Evolutionary conservation across 2,113 vertebrate species (phyloP), one percentile per base, ranked within the genome.

Genomic region (Callipepla californica): DNA sequence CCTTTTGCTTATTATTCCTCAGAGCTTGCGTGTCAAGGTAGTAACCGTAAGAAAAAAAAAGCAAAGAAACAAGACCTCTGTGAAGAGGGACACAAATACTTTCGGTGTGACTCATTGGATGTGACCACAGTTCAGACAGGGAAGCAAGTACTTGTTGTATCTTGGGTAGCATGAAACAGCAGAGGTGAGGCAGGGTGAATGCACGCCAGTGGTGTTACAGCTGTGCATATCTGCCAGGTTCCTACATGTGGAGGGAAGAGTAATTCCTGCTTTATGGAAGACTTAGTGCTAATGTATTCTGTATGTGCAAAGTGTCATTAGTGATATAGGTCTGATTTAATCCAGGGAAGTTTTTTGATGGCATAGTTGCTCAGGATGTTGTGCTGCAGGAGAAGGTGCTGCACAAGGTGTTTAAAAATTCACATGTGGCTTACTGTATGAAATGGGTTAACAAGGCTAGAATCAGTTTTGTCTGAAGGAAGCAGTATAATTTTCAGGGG

Each of bases 221-320:
- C 48, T 70, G 9, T 25, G 32, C 2, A 0, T 25, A 5, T 23
- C 38, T 28, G 5, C 44, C 11, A 16, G 36, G 26, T 6, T 3
- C 28, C 26, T 17, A 4, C 1, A 2, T 13, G 32, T 3, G 1
- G n/a, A 45, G 26, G 38, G 30, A 36, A 12, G 67, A 78, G 47
- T 25, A 42, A 23, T 53, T 61, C 9, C 13, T 21, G 26, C 53
- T 77, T 44, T 73, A 34, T 32, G 38, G 48, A 32, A 72, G 69
- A 34, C 21, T 34, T 30, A 10, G 7, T 23, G 36, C 28, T 69
- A 7, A 18, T 7, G 7, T n/a, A 5, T 61, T 2, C 7, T 16
- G 30, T 59, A 30, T 19, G 11, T 30, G 57, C 22, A 57, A 36
- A 30, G n/a, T 55, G 42, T 58, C 25, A 6, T 6, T 3, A 84